phyloP scores from a whole-genome alignment of 2,113 vertebrate species.

The Megaleporinus macrocephalus region DNA sequence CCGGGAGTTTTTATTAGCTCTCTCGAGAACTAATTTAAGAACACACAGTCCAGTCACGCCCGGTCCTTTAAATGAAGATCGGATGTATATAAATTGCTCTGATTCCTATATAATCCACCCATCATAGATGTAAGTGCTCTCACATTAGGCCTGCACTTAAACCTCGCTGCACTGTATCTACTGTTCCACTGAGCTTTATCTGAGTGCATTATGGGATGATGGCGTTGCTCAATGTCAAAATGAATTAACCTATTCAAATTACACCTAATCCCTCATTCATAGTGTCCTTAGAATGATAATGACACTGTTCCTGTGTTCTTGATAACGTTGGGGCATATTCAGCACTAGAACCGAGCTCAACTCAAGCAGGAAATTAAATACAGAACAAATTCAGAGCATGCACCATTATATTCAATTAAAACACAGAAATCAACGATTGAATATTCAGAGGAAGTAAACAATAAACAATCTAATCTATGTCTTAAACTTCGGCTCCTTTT shows the following conservation, averaged over 20 bases:
- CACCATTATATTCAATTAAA: not conserved
- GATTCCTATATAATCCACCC: not conserved
- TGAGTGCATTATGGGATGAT: not conserved
- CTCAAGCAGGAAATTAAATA: not conserved
- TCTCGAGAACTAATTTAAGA: too few relatives aligned
- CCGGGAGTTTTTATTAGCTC: too few relatives aligned
- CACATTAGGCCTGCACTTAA: not conserved
- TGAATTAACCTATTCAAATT: slow-evolving; percentile 7
- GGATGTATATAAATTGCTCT: not conserved
- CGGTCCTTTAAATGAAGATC: not conserved
- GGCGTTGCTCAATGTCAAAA: not conserved
- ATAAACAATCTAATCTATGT: too few relatives aligned
- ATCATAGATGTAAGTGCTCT: not conserved
- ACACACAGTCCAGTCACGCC: not conserved
- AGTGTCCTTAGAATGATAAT: not conserved
- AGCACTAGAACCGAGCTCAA: not conserved
- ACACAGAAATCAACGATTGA: not conserved
- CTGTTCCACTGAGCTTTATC: not conserved
- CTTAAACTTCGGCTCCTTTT: too few relatives aligned
- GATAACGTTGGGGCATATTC: not conserved
- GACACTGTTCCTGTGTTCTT: not conserved
- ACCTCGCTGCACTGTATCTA: not conserved
- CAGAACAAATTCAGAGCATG: too few relatives aligned
- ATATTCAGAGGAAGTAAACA: not conserved
- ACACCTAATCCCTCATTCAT: not conserved